phyloP scores from a whole-genome alignment of 2,888 invertebrate species.

The Caenorhabditis afra region DNA sequence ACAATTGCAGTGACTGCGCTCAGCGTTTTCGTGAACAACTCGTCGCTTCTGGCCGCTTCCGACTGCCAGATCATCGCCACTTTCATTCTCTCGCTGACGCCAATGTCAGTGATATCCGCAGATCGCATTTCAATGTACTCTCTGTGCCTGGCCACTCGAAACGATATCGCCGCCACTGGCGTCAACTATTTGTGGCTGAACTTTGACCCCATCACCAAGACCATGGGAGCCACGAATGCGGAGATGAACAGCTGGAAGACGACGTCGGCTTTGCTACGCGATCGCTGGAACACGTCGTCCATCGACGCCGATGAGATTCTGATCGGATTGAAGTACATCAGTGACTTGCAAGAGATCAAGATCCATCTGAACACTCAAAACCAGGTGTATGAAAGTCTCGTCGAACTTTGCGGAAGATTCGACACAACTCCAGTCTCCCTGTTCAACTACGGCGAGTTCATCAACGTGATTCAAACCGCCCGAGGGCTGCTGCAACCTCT shows the following conservation, averaged over 20 bases:
- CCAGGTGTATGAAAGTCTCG: conserved; percentile 39
- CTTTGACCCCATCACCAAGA: conserved; percentile 52
- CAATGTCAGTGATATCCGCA: conserved; percentile 34
- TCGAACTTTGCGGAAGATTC: conserved; percentile 45
- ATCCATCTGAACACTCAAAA: conserved; percentile 50
- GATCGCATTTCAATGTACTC: conserved; percentile 47
- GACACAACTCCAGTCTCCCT: conserved; percentile 45
- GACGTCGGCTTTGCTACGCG: conserved; percentile 54
- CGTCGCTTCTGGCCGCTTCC: conserved; percentile 16
- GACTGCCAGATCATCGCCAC: conserved; percentile 56
- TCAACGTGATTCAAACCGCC: conserved; percentile 33
- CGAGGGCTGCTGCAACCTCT: conserved; percentile 8
- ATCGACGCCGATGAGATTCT: conserved; percentile 65
- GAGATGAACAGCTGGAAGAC: conserved; percentile 58
- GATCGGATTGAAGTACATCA: conserved; percentile 65
- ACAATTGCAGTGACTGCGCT: conserved; percentile 42
- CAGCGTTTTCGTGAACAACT: conserved; percentile 49
- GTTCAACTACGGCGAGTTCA: conserved; percentile 56
- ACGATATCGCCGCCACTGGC: conserved; percentile 30
- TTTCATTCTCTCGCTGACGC: conserved; percentile 49
- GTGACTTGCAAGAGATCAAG: conserved; percentile 57
- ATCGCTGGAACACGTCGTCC: conserved; percentile 58
- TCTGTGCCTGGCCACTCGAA: conserved; percentile 42
- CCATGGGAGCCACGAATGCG: conserved; percentile 17
- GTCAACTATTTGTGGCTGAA: conserved; percentile 60